These are phyloP conservation scores for Acrocyrtus sp. DNA, from an alignment of 2,888 invertebrate genomes.

Conservation along the genomic window DNA sequence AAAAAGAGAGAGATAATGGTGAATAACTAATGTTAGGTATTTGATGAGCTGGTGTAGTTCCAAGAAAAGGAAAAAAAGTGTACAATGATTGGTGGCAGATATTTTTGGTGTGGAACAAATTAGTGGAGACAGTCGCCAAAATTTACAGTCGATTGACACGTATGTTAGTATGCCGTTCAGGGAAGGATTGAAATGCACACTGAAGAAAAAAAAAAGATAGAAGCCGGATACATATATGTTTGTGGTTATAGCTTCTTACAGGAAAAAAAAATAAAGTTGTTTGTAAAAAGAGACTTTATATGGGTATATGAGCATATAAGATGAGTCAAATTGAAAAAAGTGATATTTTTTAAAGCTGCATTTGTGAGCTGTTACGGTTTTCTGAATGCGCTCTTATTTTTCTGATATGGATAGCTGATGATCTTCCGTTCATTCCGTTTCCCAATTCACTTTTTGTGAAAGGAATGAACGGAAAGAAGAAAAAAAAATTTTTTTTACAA, in stretches of 20 bases:
- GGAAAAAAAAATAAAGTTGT: neutral
- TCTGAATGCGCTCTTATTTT: neutral
- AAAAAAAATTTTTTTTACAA: too few species aligned
- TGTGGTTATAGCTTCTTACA: neutral
- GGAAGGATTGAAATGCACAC: too few species aligned
- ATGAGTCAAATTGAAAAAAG: too few species aligned
- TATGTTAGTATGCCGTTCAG: too few species aligned
- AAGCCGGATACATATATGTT: neutral
- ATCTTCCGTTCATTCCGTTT: constrained; percentile 17
- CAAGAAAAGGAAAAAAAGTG: constrained; percentile 58
- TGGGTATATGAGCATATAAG: too few species aligned
- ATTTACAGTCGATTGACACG: constrained; percentile 64
- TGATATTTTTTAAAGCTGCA: neutral
- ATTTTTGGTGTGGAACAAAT: constrained; percentile 64
- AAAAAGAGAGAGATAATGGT: constrained; percentile 16
- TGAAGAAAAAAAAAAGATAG: too few species aligned
- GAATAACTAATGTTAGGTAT: constrained; percentile 59
- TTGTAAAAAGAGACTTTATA: too few species aligned
- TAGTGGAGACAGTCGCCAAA: constrained; percentile 64
- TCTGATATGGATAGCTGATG: constrained; percentile 8
- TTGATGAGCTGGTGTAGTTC: constrained; percentile 64
- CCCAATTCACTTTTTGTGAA: constrained; percentile 20
- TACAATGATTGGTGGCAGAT: constrained; percentile 63
- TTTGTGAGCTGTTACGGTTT: neutral
- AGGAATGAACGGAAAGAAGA: too few species aligned